These are phyloP conservation scores for Gorilla gorilla DNA, from an alignment of 2,113 vertebrate genomes.

Conservation along the genomic window DNA sequence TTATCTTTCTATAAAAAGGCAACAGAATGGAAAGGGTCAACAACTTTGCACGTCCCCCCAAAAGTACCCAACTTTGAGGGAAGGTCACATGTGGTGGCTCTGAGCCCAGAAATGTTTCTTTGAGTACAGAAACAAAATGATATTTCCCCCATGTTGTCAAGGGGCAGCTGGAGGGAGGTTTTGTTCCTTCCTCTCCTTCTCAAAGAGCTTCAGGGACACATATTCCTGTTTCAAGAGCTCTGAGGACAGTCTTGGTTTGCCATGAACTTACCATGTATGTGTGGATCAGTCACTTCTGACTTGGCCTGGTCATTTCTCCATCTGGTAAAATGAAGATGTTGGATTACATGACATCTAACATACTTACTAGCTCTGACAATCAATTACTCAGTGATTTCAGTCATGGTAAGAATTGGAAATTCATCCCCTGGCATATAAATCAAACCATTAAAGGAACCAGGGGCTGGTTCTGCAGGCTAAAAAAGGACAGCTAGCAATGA, in stretches of 20 bases:
- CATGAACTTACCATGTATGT: neutral
- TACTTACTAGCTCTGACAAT: neutral
- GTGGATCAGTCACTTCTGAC: neutral
- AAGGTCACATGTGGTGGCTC: slow-evolving; percentile 76
- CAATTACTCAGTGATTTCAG: neutral
- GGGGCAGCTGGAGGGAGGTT: neutral
- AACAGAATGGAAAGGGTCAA: slow-evolving; percentile 79
- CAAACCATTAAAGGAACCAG: neutral
- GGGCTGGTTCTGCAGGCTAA: neutral
- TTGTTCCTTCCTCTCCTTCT: neutral
- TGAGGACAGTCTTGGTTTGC: neutral
- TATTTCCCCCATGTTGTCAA: slow-evolving; percentile 59
- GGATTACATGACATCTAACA: neutral
- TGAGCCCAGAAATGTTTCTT: slow-evolving; percentile 62
- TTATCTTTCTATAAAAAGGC: slow-evolving; percentile 81
- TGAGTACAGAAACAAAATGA: slow-evolving; percentile 76
- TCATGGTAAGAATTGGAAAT: neutral
- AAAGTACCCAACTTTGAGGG: slow-evolving; percentile 77
- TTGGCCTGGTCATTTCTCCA: neutral
- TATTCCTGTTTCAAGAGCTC: neutral
- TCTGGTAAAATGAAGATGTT: neutral
- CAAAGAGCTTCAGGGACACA: neutral
- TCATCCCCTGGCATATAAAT: neutral
- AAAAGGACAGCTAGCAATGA: neutral
- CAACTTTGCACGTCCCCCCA: slow-evolving; percentile 76